Evolutionary conservation across 1,140 invertebrate species (phyloP), one percentile per base, ranked within the genome.

Genomic region (Helicoverpa zea): DNA sequence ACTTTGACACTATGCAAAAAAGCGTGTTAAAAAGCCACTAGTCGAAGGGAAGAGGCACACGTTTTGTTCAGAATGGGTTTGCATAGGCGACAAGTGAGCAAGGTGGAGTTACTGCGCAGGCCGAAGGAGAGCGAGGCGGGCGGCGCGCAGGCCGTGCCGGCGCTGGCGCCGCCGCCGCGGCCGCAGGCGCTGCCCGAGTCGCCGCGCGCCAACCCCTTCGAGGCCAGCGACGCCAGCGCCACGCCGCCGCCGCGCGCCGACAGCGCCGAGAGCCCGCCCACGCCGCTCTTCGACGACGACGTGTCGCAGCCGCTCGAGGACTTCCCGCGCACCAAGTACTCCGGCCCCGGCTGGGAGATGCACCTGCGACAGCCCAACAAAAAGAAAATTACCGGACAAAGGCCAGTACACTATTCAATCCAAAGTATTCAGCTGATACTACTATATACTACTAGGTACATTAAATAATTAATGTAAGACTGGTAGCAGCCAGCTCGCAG

Each of bases 341-440:
- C 95, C 0, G 98, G 97, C 0, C 97, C 98, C n/a, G 98, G 98
- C 23, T 99, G 99, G 99, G 98, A 99, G 90, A 98, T 99, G 97
- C 98, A 99, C 81, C 95, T 99, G 43, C 96, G 99, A 14, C 98
- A 99, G 89, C 99, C 99, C 5, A 98, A 98, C 86, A 99, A 99
- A 93, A 99, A 99, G 96, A 99, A 99, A 94, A 98, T 99, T 77
- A 99, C 99, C 0, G 98, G 98, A 5, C 98, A 99, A 88, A 96
- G 97, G 96, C 96, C 86, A 76, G 59, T 56, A 12, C 12, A 43
- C 30, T n/a, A 11, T 29, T 61, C 4, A 3, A 29, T 43, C 35
- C 35, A 43, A 43, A 43, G 35, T 9, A 43, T 9, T 23, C 23
- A 23, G 23, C 23, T 23, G 23, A 23, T 23, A 23, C 23, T 23